These are phyloP conservation scores for Scaptomyza caliginosa DNA, from an alignment of 2,888 invertebrate genomes.

Conservation along the genomic window DNA sequence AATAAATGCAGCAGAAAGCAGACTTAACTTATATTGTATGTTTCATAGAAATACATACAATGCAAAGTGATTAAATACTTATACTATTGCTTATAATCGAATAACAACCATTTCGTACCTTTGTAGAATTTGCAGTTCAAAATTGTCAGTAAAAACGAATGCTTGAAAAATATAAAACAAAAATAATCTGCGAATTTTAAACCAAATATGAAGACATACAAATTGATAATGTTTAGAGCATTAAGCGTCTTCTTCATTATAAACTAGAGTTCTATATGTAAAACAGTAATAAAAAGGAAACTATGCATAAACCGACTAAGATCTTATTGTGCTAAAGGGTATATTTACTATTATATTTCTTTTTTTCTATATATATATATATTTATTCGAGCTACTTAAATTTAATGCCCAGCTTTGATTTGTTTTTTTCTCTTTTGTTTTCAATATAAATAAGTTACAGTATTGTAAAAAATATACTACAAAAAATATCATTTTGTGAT, in stretches of 20 bases:
- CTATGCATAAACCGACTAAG: conserved; percentile 14
- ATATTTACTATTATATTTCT: background rate
- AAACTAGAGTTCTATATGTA: conserved; percentile 58
- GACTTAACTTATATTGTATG: conserved; percentile 21
- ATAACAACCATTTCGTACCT: conserved; percentile 79
- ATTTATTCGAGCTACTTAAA: conserved; percentile 70
- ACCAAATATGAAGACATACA: conserved; percentile 35
- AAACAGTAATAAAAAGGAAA: conserved; percentile 65
- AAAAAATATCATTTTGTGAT: conserved; percentile 71
- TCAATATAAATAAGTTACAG: conserved; percentile 67
- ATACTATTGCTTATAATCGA: conserved; percentile 41
- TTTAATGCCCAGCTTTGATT: conserved; percentile 11
- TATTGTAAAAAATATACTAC: conserved; percentile 51
- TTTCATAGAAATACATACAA: conserved; percentile 27
- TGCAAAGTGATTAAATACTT: conserved; percentile 33
- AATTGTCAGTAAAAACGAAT: conserved; percentile 74
- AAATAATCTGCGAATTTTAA: conserved; percentile 34
- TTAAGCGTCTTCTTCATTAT: conserved; percentile 37
- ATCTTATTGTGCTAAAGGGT: background rate
- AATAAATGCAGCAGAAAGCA: conserved; percentile 24
- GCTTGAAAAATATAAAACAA: conserved; percentile 44
- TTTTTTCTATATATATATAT: too few species aligned
- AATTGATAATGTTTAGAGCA: conserved; percentile 44
- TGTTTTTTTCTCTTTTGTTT: background rate
- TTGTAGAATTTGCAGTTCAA: conserved; percentile 83